These are phyloP conservation scores for Eilema griseolum DNA, from an alignment of 2,888 invertebrate genomes.

Conservation along the genomic window DNA sequence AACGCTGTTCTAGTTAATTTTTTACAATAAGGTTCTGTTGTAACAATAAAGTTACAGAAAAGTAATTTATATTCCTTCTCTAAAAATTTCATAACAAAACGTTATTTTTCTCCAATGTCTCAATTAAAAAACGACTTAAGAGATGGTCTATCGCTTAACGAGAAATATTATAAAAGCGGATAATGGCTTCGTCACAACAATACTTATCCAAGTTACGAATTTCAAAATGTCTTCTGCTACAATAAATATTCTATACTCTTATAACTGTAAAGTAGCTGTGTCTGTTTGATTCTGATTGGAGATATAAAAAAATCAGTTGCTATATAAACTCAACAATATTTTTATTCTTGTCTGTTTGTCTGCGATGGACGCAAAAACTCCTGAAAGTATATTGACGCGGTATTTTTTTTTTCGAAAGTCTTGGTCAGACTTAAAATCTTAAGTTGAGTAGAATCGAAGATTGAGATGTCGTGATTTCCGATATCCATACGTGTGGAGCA, in stretches of 20 bases:
- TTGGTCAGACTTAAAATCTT: no score
- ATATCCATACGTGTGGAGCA: no score
- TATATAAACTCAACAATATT: no score
- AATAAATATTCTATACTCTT: neutral
- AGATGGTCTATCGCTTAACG: neutral
- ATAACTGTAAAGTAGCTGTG: no score
- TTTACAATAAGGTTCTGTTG: neutral
- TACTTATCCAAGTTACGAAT: neutral
- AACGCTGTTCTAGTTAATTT: neutral
- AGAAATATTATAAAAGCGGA: neutral
- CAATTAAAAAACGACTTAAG: neutral
- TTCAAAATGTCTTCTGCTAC: neutral
- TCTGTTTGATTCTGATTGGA: no score
- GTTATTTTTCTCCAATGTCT: neutral
- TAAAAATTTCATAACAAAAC: neutral
- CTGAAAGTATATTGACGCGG: no score
- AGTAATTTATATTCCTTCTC: slow-evolving; percentile 3
- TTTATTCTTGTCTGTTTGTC: no score
- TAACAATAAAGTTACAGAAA: neutral
- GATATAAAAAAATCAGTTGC: no score
- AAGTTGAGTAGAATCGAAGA: no score
- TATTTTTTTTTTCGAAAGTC: no score
- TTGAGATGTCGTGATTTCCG: no score
- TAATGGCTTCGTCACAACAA: neutral
- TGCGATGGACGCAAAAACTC: no score